These are phyloP conservation scores for Antheraea mylitta DNA, from an alignment of 1,140 invertebrate species.

Conservation along the genomic window DNA sequence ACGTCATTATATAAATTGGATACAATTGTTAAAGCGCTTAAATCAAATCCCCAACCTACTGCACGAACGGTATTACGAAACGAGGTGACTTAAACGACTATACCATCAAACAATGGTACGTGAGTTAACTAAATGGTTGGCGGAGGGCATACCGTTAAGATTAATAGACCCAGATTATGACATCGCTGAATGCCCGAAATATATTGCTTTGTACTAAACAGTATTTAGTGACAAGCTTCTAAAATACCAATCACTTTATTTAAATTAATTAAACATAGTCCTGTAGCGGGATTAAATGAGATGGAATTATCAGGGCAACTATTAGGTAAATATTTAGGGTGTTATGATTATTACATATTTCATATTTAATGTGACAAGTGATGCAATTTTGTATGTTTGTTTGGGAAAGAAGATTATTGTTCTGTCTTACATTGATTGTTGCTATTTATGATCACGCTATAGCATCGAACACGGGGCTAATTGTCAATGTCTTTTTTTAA, in stretches of 20 bases:
- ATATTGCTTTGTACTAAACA: constrained; percentile 23
- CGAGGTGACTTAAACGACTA: constrained; percentile 43
- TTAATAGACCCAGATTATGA: constrained; percentile 34
- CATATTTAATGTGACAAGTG: not conserved
- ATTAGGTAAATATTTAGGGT: not conserved
- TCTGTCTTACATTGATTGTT: no score
- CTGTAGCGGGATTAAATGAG: not conserved
- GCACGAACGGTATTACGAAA: constrained; percentile 21
- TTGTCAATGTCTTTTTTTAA: no score
- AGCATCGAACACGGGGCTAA: no score
- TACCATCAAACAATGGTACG: constrained; percentile 47
- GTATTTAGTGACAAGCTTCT: not conserved
- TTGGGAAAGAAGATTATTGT: no score
- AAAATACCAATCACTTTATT: not conserved
- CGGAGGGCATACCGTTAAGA: constrained; percentile 36
- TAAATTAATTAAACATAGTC: not conserved
- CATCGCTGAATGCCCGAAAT: constrained; percentile 28
- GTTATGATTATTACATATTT: not conserved
- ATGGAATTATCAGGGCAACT: not conserved
- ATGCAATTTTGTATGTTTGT: no score
- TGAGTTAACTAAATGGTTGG: constrained; percentile 44
- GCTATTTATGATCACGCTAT: no score
- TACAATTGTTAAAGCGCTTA: constrained; percentile 29
- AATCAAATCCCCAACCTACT: constrained; percentile 16
- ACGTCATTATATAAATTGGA: constrained; percentile 11